phyloP scores from a whole-genome alignment of 1,140 invertebrate species.

The Ips nitidus region DNA sequence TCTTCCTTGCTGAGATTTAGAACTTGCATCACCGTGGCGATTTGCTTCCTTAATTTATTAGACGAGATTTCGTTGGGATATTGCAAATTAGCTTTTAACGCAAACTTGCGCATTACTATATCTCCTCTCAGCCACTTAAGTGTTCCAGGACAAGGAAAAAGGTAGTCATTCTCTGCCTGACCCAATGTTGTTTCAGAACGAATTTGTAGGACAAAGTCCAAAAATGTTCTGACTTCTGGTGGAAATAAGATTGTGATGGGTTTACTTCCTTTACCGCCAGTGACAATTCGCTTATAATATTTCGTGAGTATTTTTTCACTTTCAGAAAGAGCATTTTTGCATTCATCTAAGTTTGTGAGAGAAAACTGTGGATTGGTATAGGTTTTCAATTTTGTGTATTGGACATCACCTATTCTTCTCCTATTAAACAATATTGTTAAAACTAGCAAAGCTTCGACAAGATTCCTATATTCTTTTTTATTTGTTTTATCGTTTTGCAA shows the following conservation, averaged over 20 bases:
- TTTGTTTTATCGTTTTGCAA: constrained; percentile 14
- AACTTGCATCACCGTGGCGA: constrained; percentile 35
- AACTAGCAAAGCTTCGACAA: constrained; percentile 28
- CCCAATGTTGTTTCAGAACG: constrained; percentile 7
- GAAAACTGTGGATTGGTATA: constrained; percentile 24
- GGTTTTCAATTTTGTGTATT: constrained; percentile 34
- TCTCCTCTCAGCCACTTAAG: constrained; percentile 17
- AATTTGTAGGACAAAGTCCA: constrained; percentile 26
- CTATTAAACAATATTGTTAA: constrained; percentile 41
- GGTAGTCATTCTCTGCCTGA: constrained; percentile 17
- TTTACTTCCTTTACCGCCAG: constrained; percentile 38
- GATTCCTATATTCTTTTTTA: constrained; percentile 33
- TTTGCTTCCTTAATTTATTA: constrained; percentile 31
- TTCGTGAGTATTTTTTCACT: constrained; percentile 27
- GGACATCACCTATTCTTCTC: constrained; percentile 41
- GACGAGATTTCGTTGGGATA: constrained; percentile 6
- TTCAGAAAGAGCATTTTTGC: constrained; percentile 27
- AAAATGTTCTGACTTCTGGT: constrained; percentile 25
- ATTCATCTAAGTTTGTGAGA: constrained; percentile 27
- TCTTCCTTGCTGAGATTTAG: constrained; percentile 30
- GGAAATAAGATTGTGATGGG: constrained; percentile 38
- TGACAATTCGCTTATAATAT: constrained; percentile 37
- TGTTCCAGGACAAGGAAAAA: constrained; percentile 29
- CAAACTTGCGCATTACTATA: constrained; percentile 26
- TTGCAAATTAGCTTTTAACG: constrained; percentile 21